Evolutionary conservation across 2,888 invertebrate species (phyloP).

Genomic region (Aporophyla nigra): DNA sequence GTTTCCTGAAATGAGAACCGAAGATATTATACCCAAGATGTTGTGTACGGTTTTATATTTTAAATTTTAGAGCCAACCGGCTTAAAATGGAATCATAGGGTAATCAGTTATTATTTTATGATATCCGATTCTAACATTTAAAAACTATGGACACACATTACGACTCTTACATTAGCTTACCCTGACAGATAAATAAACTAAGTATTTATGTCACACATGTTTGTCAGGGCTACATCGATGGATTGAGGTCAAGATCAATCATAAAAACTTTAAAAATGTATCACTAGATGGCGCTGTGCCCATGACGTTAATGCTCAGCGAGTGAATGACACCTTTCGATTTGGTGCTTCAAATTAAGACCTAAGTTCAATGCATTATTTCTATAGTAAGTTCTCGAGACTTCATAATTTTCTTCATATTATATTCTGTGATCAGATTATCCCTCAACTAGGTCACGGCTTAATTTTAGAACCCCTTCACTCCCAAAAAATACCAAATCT

Average conservation of each 20-base stretch:
- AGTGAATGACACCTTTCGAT: neutral
- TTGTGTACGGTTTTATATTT: neutral
- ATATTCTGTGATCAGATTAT: too few species aligned
- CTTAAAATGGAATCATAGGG: neutral
- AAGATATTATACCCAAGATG: neutral
- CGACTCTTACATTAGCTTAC: too few species aligned
- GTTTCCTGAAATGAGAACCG: neutral
- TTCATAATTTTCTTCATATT: too few species aligned
- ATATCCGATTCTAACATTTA: neutral
- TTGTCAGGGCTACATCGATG: neutral
- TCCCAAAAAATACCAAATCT: slow-evolving; percentile 26
- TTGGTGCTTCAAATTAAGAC: neutral
- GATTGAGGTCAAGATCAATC: neutral
- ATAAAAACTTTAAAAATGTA: neutral
- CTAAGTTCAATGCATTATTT: too few species aligned
- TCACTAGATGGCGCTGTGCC: neutral
- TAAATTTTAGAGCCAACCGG: neutral
- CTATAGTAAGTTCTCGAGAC: too few species aligned
- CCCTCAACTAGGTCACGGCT: too few species aligned
- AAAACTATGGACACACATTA: neutral
- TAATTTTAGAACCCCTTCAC: neutral
- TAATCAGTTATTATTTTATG: neutral
- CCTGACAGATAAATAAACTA: too few species aligned
- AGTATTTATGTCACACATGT: neutral
- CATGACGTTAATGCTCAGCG: too few species aligned